Evolutionary conservation across 1,140 invertebrate species (phyloP), one percentile per base, ranked within the genome.

Genomic region (Eupeodes corollae): DNA sequence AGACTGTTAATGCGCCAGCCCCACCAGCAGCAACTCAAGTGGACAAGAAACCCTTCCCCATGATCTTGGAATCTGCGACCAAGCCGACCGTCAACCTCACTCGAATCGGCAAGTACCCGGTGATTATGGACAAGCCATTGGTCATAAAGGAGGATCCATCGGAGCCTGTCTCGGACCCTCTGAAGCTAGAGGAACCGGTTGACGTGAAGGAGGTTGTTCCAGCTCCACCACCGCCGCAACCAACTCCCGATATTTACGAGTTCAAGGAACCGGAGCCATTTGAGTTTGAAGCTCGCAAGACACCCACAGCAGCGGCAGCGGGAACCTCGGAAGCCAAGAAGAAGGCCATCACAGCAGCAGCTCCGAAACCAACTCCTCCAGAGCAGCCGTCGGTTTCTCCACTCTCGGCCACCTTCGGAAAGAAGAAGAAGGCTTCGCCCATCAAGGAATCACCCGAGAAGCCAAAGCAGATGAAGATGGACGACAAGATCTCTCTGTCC

Each of bases 261-360:
- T 91, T 91, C 57, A 89, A 89, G 67, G 87, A 91, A 70, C 84
- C 85, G 1, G 86, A 90, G 67, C 84, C 86, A 0, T 88, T 88
- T 57, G 84, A 88, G 63, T 80, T 88, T 54, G 83, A 87, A 66
- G 75, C 82, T 10, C 75, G 63, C 14, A 67, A 67, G 37, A 56
- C 63, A 6, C 57, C 61, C n/a, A 61, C 64, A 59, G 52, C 38
- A 19, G 11, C 56, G 2, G 52, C 42, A 38, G 34, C 47, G 13
- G 19, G 15, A 13, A 14, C 14, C 5, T 12, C 34, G 10, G 33
- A 54, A 16, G 37, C 52, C 15, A 14, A 12, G 21, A 39, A 8
- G 30, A 18, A 15, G 10, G 2, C 39, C 16, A 34, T 41, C 2
- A 38, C 14, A 12, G 19, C 15, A 6, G 26, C 21, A 10, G n/a